Conservation (phyloP, 2,797 vertebrate species). For the Chanos chanos region DNA sequence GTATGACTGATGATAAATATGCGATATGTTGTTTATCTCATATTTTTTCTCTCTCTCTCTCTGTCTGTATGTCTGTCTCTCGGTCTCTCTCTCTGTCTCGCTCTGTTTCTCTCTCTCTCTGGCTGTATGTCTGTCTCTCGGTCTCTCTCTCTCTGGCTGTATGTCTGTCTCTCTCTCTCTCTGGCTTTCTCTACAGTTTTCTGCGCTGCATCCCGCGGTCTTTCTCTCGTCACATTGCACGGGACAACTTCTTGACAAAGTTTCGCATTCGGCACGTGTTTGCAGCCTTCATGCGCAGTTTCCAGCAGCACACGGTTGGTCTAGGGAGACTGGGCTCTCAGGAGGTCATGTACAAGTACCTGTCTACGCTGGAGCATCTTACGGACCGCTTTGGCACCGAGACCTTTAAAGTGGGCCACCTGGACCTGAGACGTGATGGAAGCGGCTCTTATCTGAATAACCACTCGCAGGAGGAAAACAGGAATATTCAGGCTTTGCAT, state of each 20-base stretch:
- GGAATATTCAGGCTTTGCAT: constrained; percentile 48
- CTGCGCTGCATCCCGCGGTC: constrained; percentile 84
- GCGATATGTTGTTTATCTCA: too few relatives aligned
- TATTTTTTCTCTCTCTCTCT: too few relatives aligned
- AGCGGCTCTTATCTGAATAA: constrained; percentile 49
- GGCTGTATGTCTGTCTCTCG: too few relatives aligned
- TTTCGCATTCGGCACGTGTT: constrained; percentile 80
- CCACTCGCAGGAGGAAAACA: constrained; percentile 28
- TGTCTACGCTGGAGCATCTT: constrained; percentile 85
- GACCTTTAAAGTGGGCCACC: constrained; percentile 55
- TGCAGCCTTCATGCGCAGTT: constrained; percentile 73
- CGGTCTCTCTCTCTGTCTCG: too few relatives aligned
- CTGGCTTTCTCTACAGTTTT: constrained; percentile 66
- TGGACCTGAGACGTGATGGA: constrained; percentile 64
- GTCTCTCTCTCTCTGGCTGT: too few relatives aligned
- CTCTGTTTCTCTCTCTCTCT: too few relatives aligned
- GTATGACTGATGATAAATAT: too few relatives aligned
- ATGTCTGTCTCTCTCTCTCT: too few relatives aligned
- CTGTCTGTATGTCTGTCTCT: too few relatives aligned
- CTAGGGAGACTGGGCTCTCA: constrained; percentile 63
- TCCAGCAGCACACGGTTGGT: constrained; percentile 78
- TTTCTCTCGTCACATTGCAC: constrained; percentile 77
- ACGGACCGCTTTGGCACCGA: constrained; percentile 77
- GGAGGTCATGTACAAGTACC: constrained; percentile 86
- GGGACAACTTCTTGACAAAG: constrained; percentile 74